A percentile compares a stretch with the other conserved stretches of the same genome.
Conservation (phyloP, 1,140 invertebrate species). For the Elymnias hypermnestra region DNA sequence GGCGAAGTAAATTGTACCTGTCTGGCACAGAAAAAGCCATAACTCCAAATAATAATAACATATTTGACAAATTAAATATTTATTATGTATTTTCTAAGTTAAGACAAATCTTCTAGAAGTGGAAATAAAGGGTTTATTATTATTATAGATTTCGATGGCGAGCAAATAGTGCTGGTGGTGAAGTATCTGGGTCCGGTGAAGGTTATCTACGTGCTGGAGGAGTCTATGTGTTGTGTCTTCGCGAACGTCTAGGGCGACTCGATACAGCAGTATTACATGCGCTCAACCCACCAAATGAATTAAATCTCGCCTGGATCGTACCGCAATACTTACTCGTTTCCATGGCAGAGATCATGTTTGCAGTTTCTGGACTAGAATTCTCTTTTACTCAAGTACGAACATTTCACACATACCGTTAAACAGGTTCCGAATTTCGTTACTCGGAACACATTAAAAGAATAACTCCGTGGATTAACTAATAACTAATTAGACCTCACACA, state of each 20-base stretch:
- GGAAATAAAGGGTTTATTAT: no score
- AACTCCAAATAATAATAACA: no score
- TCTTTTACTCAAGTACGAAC: slow-evolving; percentile 86
- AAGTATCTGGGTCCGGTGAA: slow-evolving; percentile 43
- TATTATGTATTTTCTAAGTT: no score
- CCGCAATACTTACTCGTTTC: slow-evolving; percentile 93
- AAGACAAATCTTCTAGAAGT: no score
- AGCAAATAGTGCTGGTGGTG: slow-evolving; percentile 35
- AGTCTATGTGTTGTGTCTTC: slow-evolving; percentile 53
- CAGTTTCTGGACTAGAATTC: slow-evolving; percentile 93
- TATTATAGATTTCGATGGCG: slow-evolving; percentile 59
- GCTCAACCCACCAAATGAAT: slow-evolving; percentile 81
- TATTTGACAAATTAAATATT: no score
- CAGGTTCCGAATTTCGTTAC: no score
- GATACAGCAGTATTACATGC: slow-evolving; percentile 56
- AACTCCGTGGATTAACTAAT: no score
- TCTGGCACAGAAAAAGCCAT: no score
- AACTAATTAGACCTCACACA: no score
- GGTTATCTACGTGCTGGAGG: slow-evolving; percentile 47
- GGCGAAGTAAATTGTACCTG: no score
- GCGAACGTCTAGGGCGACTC: slow-evolving; percentile 46
- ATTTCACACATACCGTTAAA: no score
- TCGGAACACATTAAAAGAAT: no score
- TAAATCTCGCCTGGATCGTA: slow-evolving; percentile 90
- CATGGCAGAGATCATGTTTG: slow-evolving; percentile 90